Conservation (phyloP, 2,113 vertebrate genomes). For the Uria aalge region DNA sequence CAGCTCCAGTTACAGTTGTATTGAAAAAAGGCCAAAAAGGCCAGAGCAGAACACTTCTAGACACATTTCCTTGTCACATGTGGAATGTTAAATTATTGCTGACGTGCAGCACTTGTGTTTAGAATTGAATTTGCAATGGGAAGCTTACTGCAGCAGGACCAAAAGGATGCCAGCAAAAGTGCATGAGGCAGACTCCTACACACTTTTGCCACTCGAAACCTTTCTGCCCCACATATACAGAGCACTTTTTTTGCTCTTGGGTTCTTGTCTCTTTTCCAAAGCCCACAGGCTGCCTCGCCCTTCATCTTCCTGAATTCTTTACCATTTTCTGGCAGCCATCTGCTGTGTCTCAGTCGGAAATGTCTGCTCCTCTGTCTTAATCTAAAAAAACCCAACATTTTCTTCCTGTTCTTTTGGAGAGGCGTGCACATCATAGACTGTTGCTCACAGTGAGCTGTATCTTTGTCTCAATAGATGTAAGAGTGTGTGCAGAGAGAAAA, state of each 20-base stretch:
- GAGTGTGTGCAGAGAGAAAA: not conserved
- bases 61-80: slow-evolving; percentile 6
- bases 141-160: not conserved
- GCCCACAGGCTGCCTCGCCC: slow-evolving; percentile 58
- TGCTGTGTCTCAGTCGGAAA: slow-evolving; percentile 51
- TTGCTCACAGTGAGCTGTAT: not conserved
- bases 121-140: not conserved
- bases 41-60: slow-evolving; percentile 33
- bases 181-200: not conserved
- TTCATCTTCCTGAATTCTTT: slow-evolving; percentile 67
- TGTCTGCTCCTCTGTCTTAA: slow-evolving; percentile 55
- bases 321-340: slow-evolving; percentile 62
- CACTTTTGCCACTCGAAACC: not conserved
- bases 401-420: not conserved
- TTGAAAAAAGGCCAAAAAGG: slow-evolving; percentile 49
- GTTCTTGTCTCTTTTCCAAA: slow-evolving; percentile 54
- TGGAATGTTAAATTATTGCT: slow-evolving; percentile 35
- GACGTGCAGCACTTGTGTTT: not conserved
- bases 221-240: not conserved
- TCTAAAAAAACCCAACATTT: slow-evolving; percentile 12
- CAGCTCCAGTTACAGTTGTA: slow-evolving; percentile 45
- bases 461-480: not conserved
- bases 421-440: not conserved
- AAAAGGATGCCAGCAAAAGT: not conserved
- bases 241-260: not conserved